Base-by-base conservation (phyloP, 1,140 invertebrate species). In the Dysdera silvatica region DNA sequence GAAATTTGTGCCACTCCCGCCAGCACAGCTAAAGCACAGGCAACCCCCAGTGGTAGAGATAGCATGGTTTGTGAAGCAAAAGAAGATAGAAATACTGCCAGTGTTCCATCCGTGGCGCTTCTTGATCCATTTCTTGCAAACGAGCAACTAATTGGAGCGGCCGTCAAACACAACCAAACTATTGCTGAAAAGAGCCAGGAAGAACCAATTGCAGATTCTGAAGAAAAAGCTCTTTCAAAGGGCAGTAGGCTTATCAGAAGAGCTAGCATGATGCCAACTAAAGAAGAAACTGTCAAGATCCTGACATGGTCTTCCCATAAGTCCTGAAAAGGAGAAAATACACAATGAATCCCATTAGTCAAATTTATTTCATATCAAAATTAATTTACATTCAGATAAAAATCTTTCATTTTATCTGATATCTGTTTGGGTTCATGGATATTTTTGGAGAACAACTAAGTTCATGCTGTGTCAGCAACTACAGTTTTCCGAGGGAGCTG, bases 41-140 rank as follows among this genome's bases (percentile, higher is more conserved):
- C 70, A 1, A 68, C 54, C 7, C 61, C 43, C 31, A 65, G 23
- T 2, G 72, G 68, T 33, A 74, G 61, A 24, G 73, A 70, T 40
- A 74, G 62, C 70, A 74, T 72, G 7, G 73, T 73, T 32, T 75
- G 69, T 10, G 69, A 70, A 16, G 70, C 66, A 48, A 75, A 73
- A n/a, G 74, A 69, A 5, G 71, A 67, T 41, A 73, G 70, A 49
- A 74, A 74, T 4, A 73, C 66, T 8, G 67, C 65, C 24, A 72
- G 67, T 10, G 69, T 66, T 51, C 71, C 69, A 59, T 74, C 72
- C 0, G 70, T 68, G 68, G 68, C 23, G 53, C 53, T 29, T 37
- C 67, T 18, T 56, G 59, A 20, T 8, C 41, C 28, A 29, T 52
- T 23, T 47, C 61, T 58, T 66, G 55, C 8, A 58, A 65, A 43